Conservation (phyloP, 2,888 invertebrate genomes). For the Bedellia somnulentella region DNA sequence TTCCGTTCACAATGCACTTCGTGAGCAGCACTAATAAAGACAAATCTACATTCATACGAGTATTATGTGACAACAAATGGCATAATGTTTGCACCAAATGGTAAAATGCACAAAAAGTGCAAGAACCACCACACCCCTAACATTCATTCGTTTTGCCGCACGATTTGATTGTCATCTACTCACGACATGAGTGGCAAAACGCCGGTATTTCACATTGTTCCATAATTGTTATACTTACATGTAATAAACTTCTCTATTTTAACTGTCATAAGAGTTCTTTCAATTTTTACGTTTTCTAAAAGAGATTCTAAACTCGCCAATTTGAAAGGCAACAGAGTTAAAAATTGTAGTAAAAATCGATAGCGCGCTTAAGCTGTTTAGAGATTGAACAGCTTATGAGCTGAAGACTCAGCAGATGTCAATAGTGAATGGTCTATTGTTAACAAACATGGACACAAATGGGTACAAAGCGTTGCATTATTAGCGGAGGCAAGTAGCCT, state of each 20-base stretch:
- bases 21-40: too few relatives aligned
- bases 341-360: too few relatives aligned
- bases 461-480: constrained; percentile 43
- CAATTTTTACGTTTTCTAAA: too few relatives aligned
- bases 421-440: constrained; percentile 39
- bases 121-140: constrained; percentile 29
- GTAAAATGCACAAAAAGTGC: constrained; percentile 32
- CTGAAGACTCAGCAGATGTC: constrained; percentile 51
- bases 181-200: constrained; percentile 39
- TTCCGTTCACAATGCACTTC: too few relatives aligned
- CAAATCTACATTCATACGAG: constrained; percentile 16
- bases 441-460: constrained; percentile 53
- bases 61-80: constrained; percentile 25
- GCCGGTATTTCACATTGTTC: constrained; percentile 20
- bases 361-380: too few relatives aligned
- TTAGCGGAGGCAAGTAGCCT: constrained; percentile 33
- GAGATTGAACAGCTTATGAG: too few relatives aligned
- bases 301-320: too few relatives aligned
- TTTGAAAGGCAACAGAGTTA: too few relatives aligned
- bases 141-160: constrained; percentile 16
- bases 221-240: constrained; percentile 13
- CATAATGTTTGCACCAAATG: constrained; percentile 27
- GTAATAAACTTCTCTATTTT: too few relatives aligned
- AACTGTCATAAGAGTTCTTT: too few relatives aligned
- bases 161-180: constrained; percentile 14